These are phyloP conservation scores for Sminthopsis crassicaudata DNA, from an alignment of 2,113 vertebrate genomes.

Conservation along the genomic window DNA sequence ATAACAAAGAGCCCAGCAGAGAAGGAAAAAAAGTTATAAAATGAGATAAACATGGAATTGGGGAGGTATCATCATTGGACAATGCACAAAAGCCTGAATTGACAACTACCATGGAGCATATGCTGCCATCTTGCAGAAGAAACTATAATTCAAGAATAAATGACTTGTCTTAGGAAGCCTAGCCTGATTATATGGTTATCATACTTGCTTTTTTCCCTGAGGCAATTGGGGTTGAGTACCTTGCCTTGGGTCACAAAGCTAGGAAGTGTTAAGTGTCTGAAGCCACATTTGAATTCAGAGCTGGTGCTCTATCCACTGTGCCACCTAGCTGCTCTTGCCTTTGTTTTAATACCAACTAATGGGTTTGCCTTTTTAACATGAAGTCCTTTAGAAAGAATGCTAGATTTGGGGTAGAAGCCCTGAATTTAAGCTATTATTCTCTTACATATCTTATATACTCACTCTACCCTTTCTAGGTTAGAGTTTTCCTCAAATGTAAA, in stretches of 20 bases:
- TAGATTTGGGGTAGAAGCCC: too few species aligned
- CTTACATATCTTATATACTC: background rate
- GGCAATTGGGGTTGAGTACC: too few species aligned
- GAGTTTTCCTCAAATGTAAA: background rate
- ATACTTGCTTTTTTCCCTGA: background rate
- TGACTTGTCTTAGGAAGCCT: background rate
- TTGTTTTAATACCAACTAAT: background rate
- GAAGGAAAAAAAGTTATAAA: background rate
- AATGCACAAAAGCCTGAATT: background rate
- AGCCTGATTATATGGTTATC: background rate
- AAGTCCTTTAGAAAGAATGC: background rate
- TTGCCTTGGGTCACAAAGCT: too few species aligned
- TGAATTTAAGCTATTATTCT: background rate
- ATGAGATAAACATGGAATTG: background rate
- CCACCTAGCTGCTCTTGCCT: background rate
- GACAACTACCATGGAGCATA: background rate
- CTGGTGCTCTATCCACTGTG: too few species aligned
- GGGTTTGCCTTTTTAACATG: background rate
- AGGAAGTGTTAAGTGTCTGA: too few species aligned
- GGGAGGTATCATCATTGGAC: background rate
- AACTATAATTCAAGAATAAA: background rate
- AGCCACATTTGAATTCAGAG: too few species aligned
- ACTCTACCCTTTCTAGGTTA: background rate
- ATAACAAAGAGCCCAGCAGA: background rate
- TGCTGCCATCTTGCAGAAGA: background rate